A percentile compares a stretch with the other conserved stretches of the same genome.
These are phyloP conservation scores for Melospiza georgiana DNA, from an alignment of 2,113 vertebrate species.

Conservation along the genomic window DNA sequence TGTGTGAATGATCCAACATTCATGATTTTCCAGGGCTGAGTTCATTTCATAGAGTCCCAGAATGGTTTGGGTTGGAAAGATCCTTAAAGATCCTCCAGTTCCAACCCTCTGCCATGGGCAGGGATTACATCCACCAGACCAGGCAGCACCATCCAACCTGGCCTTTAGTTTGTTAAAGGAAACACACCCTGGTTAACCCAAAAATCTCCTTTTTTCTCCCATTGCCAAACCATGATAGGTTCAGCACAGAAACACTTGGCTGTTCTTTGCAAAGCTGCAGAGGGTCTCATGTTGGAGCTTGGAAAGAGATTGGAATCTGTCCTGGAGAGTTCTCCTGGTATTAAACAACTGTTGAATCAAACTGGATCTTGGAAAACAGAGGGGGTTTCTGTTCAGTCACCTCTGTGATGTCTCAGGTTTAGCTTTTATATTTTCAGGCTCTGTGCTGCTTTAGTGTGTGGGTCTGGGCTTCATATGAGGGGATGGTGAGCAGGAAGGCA, in stretches of 20 bases:
- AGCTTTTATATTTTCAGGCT: not conserved
- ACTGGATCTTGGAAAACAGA: not conserved
- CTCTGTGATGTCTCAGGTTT: not conserved
- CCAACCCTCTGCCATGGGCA: not conserved
- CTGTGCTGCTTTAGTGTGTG: not conserved
- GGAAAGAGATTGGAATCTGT: not conserved
- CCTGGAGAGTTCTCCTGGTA: not conserved
- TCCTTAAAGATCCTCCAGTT: not conserved
- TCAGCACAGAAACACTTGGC: not conserved
- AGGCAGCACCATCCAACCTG: not conserved
- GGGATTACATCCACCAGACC: not conserved
- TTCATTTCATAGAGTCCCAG: not conserved
- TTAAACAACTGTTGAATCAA: not conserved
- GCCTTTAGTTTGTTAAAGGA: not conserved
- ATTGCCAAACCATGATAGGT: not conserved
- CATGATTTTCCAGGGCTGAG: not conserved
- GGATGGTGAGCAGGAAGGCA: not conserved
- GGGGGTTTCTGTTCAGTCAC: not conserved
- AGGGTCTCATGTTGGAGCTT: not conserved
- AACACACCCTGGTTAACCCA: not conserved
- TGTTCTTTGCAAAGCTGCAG: not conserved
- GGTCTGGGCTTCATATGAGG: accelerated
- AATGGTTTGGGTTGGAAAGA: not conserved
- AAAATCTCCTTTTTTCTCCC: not conserved
- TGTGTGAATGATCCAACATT: not conserved